These are phyloP conservation scores for Rotaria sp. DNA, from an alignment of 2,888 invertebrate species.

Conservation along the genomic window DNA sequence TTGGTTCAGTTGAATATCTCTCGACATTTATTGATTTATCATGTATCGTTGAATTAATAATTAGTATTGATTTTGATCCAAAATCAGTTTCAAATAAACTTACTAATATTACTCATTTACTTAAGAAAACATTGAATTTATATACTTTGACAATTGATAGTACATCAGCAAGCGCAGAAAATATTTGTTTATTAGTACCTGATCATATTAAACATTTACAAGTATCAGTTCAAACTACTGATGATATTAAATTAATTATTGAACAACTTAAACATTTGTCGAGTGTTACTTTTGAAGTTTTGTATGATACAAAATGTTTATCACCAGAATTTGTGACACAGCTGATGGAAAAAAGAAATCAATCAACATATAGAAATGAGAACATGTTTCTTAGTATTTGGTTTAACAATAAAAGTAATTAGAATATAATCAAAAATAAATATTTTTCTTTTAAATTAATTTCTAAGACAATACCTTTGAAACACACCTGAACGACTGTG, in stretches of 20 bases:
- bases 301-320: neutral
- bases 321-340: neutral
- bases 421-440: too few relatives aligned
- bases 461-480: too few relatives aligned
- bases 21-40: neutral
- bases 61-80: neutral
- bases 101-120: neutral
- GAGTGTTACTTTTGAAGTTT: neutral
- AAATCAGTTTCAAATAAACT: neutral
- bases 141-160: neutral
- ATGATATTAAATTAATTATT: neutral
- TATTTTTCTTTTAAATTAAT: too few relatives aligned
- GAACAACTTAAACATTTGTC: neutral
- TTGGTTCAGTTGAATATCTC: neutral
- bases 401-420: neutral
- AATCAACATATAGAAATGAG: neutral
- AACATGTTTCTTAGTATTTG: neutral
- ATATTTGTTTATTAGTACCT: neutral
- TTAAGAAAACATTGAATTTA: neutral
- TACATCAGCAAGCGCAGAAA: neutral
- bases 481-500: too few relatives aligned
- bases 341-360: neutral
- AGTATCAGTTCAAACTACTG: neutral
- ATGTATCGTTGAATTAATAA: neutral
- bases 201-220: neutral